These are phyloP conservation scores for Cettia cetti DNA, from an alignment of 2,113 vertebrate genomes.

Conservation along the genomic window DNA sequence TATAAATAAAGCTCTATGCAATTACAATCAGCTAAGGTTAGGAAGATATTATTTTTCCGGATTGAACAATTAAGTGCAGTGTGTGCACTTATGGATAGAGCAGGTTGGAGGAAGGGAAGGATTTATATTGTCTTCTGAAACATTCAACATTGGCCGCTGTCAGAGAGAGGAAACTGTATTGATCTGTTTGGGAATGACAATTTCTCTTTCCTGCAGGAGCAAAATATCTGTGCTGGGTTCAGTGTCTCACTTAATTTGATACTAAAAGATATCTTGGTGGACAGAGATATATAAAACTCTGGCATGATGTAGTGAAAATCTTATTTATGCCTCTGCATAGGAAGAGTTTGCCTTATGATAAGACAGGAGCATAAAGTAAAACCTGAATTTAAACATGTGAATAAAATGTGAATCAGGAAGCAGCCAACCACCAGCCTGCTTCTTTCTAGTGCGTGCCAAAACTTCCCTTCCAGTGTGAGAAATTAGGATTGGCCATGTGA, in stretches of 20 bases:
- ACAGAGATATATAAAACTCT: background rate
- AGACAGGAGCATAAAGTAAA: background rate
- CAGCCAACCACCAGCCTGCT: background rate
- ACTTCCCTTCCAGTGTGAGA: background rate
- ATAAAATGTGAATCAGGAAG: background rate
- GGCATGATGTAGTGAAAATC: background rate
- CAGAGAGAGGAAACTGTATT: background rate
- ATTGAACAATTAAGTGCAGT: background rate
- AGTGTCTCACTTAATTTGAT: background rate
- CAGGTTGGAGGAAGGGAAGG: background rate
- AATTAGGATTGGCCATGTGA: background rate
- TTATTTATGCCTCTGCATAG: background rate
- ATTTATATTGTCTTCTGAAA: background rate
- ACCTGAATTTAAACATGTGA: background rate
- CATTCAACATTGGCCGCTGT: background rate
- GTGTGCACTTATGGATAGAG: background rate
- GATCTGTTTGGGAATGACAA: background rate
- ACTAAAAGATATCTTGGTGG: background rate
- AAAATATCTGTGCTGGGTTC: background rate
- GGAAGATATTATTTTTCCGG: background rate
- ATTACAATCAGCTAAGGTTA: background rate
- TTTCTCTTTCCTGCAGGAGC: background rate
- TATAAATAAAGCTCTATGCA: constrained; percentile 2
- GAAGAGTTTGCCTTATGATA: background rate
- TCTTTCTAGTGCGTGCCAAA: background rate